Base-by-base conservation (phyloP, 2,113 vertebrate genomes). In the Petrocephalus zakoni region DNA sequence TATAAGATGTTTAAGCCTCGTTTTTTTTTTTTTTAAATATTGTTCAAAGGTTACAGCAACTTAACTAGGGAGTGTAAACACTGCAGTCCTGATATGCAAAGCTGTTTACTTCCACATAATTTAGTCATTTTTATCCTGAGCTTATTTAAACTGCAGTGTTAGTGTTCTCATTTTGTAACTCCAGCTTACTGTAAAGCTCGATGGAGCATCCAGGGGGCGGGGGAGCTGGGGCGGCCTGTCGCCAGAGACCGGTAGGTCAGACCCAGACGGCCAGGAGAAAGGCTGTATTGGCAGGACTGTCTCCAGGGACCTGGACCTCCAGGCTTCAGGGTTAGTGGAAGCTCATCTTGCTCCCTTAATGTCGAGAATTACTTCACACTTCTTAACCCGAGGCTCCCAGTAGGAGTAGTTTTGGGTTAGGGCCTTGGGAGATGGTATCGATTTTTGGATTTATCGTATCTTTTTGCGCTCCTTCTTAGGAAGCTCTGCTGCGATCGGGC, bases 41-140 rank as follows among this genome's bases (percentile, higher is more conserved):
- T 68, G 72, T 86, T 89, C 85, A 89, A 86, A 89, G 88, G 88
- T 89, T 89, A 89, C 34, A 86, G 58, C 84, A 75, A 75, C 84
- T 64, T 56, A 89, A 86, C 83, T 86, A 75, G 88, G 61, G 49
- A 78, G 58, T 53, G 84, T 89, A 89, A 86, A 86, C 84, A 83
- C 53, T 75, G 84, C 47, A 64, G 78, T 47, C 61, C 84, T 55
- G 53, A 85, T 53, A 55, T 75, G 88, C 49, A 75, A 55, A 89
- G 84, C 49, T 61, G 37, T 72, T 89, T 89, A 75, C 34, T 89
- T 84, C 29, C 22, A 72, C 83, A 56, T 53, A 86, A 86, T 89
- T 86, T 85, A 86, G 52, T 89, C 61, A 75, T 51, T 86, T 86
- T 56, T 56, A 89, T 89, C 49, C 64, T 34, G 37, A 83, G 19